Evolutionary conservation across 2,888 invertebrate genomes (phyloP), one percentile per base, ranked within the genome.

Genomic region (Barypeithes pellucidus): DNA sequence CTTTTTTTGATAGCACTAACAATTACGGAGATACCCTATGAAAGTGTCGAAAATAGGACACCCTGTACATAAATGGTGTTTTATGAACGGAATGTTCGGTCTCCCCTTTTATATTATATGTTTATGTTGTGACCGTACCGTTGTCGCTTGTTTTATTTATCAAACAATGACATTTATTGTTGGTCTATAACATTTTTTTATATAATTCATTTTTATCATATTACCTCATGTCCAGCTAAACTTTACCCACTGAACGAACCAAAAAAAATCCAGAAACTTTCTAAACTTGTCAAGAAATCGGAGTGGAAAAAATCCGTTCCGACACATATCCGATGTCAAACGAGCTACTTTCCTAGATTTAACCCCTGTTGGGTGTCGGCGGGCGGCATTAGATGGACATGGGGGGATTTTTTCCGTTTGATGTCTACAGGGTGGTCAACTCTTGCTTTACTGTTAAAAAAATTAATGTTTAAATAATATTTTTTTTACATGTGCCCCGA

Each of bases 321-420:
- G 54, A 57, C 54, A 57, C 54, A 57, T 57, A 57, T 57, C 54
- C 54, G n/a, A 33, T 57, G 54, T 57, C 54, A 33, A 57, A 57
- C 54, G 54, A 57, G 33, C 54, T 57, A 57, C 54, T 57, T 57
- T 57, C 54, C 33, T 57, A 18, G 14, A 57, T 57, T 57, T 57
- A 57, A 57, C 54, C 54, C 54, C 54, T 14, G 33, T 29, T 33
- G 54, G 54, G 33, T 18, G 33, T 33, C 54, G 9, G 33, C 54
- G 9, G 54, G 54, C 33, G 54, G 54, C 33, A 29, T 3, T 39
- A n/a, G 16, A 57, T 57, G 54, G 54, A 57, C 54, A 52, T 14
- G 14, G 11, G 14, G 52, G 33, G 33, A 33, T 16, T 16, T 12
- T 57, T 16, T 24, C 33, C 9, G 11, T 57, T 29, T 29, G 1